Evolutionary conservation across 1,140 invertebrate species (phyloP), one percentile per base, ranked within the genome.

Genomic region (Calliopsis andreniformis): DNA sequence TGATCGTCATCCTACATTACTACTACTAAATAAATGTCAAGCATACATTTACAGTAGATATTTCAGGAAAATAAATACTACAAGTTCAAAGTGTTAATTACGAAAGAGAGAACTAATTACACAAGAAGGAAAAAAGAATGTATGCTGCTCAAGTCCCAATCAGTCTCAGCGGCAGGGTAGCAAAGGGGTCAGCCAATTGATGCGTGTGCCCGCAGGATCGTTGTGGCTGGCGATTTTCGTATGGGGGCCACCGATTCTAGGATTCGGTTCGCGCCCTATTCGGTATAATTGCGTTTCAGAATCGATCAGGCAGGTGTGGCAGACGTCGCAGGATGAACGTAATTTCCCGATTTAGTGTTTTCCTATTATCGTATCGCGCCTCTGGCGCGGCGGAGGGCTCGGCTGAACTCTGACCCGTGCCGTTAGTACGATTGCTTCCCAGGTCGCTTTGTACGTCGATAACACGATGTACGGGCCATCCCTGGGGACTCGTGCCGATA

Each of bases 311-410:
- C 62, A 45, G 61, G 79, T 69, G 71, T 45, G 51, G 49, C 66
- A 53, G 78, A 81, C 73, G 58, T 82, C 56, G 59, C 62, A 47
- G 59, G 66, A 62, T 53, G 76, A 68, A 32, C 62, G 81, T 82
- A 84, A 84, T 83, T 84, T 84, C 82, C 80, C 76, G 82, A 80
- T 84, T 84, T 78, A 84, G 45, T 64, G 79, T 84, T 84, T 84
- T 83, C 77, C 82, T 72, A 84, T 83, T 84, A 84, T 62, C 81
- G 55, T 30, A 20, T 18, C 42, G 49, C 63, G 75, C 42, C 63
- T 51, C 45, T 32, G 25, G 18, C 12, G 43, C 45, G 35, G 35
- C 35, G 35, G 35, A 10, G 35, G 10, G 35, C 35, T 39, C 55
- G 7, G 7, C 16, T 7, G 39, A 56, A 70, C 66, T 39, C 28